A percentile compares a stretch with the other conserved stretches of the same genome.
These are phyloP conservation scores for Chloroclysta siterata DNA, from an alignment of 2,888 invertebrate genomes.

Conservation along the genomic window DNA sequence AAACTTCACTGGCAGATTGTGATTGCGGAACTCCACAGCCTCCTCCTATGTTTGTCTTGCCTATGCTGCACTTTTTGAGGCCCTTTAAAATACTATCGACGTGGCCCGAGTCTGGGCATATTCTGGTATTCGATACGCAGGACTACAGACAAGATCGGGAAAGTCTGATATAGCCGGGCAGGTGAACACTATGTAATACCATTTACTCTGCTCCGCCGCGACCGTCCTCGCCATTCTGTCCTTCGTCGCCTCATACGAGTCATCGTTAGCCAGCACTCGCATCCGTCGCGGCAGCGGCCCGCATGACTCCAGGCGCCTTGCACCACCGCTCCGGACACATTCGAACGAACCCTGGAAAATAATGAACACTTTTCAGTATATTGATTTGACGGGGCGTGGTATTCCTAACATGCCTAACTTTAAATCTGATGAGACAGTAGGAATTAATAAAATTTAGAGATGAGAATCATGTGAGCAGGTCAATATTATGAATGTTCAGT, in stretches of 20 bases:
- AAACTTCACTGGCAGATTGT: background rate
- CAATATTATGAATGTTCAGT: no score
- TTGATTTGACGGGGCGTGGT: background rate
- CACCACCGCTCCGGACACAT: conserved; percentile 88
- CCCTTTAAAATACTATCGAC: background rate
- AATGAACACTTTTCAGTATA: background rate
- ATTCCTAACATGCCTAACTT: no score
- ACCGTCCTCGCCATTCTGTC: conserved; percentile 96
- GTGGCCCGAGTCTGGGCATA: no score
- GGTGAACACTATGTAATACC: conserved; percentile 75
- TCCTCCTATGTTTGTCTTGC: no score
- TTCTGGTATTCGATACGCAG: no score
- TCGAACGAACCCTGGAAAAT: conserved; percentile 94
- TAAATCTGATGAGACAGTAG: no score
- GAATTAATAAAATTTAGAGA: no score
- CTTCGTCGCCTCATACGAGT: conserved; percentile 96
- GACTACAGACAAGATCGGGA: no score
- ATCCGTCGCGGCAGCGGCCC: conserved; percentile 95
- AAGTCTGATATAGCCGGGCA: no score
- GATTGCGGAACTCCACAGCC: no score
- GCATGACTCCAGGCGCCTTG: conserved; percentile 90
- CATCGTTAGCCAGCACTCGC: conserved; percentile 97
- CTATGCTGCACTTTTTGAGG: no score
- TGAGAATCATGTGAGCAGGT: no score
- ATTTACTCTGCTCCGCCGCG: conserved; percentile 96